These are phyloP conservation scores for Coranthus polyacanthus DNA, from an alignment of 2,797 vertebrate genomes.

Conservation along the genomic window DNA sequence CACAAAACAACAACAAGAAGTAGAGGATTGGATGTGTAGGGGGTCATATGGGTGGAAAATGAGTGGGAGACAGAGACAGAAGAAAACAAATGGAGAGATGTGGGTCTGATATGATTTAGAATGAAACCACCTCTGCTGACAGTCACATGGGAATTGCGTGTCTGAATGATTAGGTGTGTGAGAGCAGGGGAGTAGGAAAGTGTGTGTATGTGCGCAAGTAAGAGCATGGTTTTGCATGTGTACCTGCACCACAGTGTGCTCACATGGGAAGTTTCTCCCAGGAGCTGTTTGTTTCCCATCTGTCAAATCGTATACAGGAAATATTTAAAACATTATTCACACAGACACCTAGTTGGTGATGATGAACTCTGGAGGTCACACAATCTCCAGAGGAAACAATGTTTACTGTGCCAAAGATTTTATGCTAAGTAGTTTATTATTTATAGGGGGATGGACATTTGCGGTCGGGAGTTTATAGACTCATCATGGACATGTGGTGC, in stretches of 20 bases:
- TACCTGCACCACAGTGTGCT: constrained; percentile 37
- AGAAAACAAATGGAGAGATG: constrained; percentile 36
- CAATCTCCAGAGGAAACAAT: constrained; percentile 52
- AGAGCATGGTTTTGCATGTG: constrained; percentile 23
- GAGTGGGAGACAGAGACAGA: constrained; percentile 26
- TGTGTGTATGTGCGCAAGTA: neutral
- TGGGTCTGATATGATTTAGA: constrained; percentile 44
- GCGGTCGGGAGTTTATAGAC: neutral
- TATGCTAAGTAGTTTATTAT: constrained; percentile 64
- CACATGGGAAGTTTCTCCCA: constrained; percentile 50
- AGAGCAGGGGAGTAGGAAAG: neutral
- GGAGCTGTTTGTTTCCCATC: constrained; percentile 74
- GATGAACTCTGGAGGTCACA: constrained; percentile 64
- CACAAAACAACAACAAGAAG: constrained; percentile 52
- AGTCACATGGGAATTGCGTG: constrained; percentile 35
- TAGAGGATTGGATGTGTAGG: constrained; percentile 6
- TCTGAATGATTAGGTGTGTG: constrained; percentile 42
- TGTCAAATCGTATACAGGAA: constrained; percentile 66
- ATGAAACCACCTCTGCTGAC: constrained; percentile 43
- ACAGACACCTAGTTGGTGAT: constrained; percentile 52
- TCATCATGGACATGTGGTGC: too few species aligned
- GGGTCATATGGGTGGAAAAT: constrained; percentile 48
- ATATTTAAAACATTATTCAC: constrained; percentile 68
- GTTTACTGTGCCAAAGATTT: constrained; percentile 57
- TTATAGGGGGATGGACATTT: constrained; percentile 30